A percentile compares a stretch with the other conserved stretches of the same genome.
Evolutionary conservation across 2,113 vertebrate species (phyloP).

Genomic region (Ciconia maguari): DNA sequence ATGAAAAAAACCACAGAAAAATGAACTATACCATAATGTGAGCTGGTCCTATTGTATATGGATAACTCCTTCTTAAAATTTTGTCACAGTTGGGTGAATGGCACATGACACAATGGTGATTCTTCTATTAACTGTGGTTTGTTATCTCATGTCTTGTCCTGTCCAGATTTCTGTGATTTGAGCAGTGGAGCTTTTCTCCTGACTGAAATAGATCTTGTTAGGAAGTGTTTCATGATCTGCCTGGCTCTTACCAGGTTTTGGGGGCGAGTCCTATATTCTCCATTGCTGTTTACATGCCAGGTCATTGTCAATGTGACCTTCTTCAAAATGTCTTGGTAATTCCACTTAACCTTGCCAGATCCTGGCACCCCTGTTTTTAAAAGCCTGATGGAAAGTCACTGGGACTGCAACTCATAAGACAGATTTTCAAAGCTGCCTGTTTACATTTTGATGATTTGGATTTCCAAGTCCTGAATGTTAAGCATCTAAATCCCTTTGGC

Average conservation of each 20-base stretch:
- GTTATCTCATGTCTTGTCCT: not conserved
- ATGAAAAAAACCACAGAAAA: not conserved
- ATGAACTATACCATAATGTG: not conserved
- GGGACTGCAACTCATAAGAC: not conserved
- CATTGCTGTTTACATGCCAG: not conserved
- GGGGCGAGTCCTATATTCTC: not conserved
- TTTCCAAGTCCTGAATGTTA: not conserved
- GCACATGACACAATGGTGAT: not conserved
- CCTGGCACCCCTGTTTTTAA: not conserved
- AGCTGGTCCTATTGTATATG: not conserved
- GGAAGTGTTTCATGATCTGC: not conserved
- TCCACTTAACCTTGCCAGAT: not conserved
- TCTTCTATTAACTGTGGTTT: not conserved
- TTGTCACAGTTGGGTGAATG: not conserved
- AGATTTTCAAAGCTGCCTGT: not conserved
- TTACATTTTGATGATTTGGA: not conserved
- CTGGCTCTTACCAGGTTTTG: not conserved
- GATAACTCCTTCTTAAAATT: not conserved
- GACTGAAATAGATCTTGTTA: not conserved
- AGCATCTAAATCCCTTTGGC: slow-evolving; percentile 26
- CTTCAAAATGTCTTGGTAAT: not conserved
- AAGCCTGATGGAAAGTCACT: not conserved
- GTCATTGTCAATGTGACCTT: not conserved
- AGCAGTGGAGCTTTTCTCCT: not conserved
- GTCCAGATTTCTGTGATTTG: not conserved